Base-by-base conservation (phyloP, 2,888 invertebrate species). In the Xanthorhoe spadicearia region DNA sequence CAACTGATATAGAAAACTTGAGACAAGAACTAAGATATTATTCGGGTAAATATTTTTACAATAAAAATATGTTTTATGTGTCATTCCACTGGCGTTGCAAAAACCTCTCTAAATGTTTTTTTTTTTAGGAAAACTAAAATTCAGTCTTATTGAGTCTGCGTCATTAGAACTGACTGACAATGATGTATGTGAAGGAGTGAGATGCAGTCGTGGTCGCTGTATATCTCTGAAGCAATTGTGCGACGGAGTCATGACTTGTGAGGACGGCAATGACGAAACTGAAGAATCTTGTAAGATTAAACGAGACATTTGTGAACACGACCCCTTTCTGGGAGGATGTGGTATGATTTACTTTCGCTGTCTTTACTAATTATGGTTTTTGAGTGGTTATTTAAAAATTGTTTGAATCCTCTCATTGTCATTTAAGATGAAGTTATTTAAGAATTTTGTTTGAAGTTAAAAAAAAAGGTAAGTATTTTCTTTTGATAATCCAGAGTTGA, bases 141-240 rank as follows among this genome's bases (percentile, higher is more conserved):
- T 7, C 32, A 32, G 32, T 32, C 32, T 32, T 32, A 38, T 63
- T 1, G 35, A 52, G 13, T 50, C 56, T 0, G 64, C 66, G 4
- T 57, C 59, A 15, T 50, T 19, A 28, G 61, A 70, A 18, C 28
- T 61, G 9, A 50, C 46, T 38, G 51, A 53, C 43, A 49, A 28
- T 43, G 79, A 88, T 23, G 68, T 75, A 15, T 97, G 97, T 77
- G 79, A 94, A 58, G 94, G 96, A 46, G 82, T 94, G 58, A 93
- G 96, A 61, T 97, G 97, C 83, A 88, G 94, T 17, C 86, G 96
- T 59, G 97, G 97, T 0, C 84, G 94, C 43, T 97, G 97, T 81
- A 79, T 97, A 48, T 78, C 90, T 0, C 82, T 93, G 65, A 79
- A 86, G 7, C 88, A 94, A 66, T 85, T 96, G 13, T 97, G 97